Evolutionary conservation across 2,888 invertebrate species (phyloP).

Genomic region (Stenoptilia bipunctidactyla): DNA sequence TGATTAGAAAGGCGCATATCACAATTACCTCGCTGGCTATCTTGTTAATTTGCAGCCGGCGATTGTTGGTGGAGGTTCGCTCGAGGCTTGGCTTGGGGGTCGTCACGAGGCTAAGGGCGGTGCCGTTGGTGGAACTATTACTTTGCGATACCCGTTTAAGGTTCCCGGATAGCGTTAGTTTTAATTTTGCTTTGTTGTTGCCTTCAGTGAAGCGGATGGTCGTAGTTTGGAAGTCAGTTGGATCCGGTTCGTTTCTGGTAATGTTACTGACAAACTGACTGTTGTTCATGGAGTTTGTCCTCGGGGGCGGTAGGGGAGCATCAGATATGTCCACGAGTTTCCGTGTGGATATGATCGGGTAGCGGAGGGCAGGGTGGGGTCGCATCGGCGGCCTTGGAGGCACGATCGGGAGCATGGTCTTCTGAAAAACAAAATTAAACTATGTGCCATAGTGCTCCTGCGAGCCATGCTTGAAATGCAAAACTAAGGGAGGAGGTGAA

Average conservation of each 20-base stretch:
- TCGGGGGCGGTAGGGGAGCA: conserved; percentile 54
- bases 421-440: conserved; percentile 63
- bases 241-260: conserved; percentile 39
- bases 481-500: conserved; percentile 21
- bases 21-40: conserved; percentile 45
- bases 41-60: conserved; percentile 24
- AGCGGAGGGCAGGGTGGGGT: conserved; percentile 51
- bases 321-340: conserved; percentile 55
- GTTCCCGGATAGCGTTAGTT: conserved; percentile 47
- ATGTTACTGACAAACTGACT: conserved; percentile 55
- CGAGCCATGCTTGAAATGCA: conserved; percentile 42
- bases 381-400: conserved; percentile 62
- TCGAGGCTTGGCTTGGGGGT: conserved; percentile 20
- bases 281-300: conserved; percentile 30
- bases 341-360: conserved; percentile 58
- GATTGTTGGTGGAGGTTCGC: conserved; percentile 15
- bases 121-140: conserved; percentile 25
- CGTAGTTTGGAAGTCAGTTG: conserved; percentile 51
- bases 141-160: conserved; percentile 33
- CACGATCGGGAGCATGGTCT: conserved; percentile 53
- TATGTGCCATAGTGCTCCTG: conserved; percentile 59
- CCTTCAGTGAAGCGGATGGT: conserved; percentile 56
- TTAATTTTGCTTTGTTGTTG: conserved; percentile 49
- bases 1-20: conserved; percentile 51
- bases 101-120: conserved; percentile 16